Evolutionary conservation across 2,797 vertebrate genomes (phyloP).

Genomic region (Diplodus sargus): DNA sequence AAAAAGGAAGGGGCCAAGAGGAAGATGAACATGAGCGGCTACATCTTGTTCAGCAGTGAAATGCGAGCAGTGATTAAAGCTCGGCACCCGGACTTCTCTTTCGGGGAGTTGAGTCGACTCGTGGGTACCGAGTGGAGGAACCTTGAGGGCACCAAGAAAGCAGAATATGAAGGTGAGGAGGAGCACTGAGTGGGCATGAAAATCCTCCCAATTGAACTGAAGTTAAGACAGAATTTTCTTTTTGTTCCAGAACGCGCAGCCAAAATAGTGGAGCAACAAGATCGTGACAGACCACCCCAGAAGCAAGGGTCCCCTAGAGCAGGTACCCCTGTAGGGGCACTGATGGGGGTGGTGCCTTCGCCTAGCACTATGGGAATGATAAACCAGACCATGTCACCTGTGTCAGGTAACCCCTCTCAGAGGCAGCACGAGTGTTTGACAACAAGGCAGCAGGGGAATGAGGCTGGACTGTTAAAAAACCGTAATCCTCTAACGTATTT

Average conservation of each 20-base stretch:
- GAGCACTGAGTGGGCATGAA: not conserved
- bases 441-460: constrained; percentile 74
- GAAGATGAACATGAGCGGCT: constrained; percentile 99
- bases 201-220: not conserved
- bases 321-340: constrained; percentile 97
- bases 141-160: constrained; percentile 95
- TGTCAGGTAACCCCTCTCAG: constrained; percentile 94
- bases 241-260: constrained; percentile 94
- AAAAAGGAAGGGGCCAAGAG: constrained; percentile 99
- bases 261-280: constrained; percentile 99
- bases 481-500: constrained; percentile 39
- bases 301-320: constrained; percentile 96
- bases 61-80: constrained; percentile 99
- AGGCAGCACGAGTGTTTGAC: constrained; percentile 81
- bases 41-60: constrained; percentile 99
- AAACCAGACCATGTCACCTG: constrained; percentile 98
- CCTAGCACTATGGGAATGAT: constrained; percentile 99
- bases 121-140: constrained; percentile 99
- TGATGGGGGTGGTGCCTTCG: constrained; percentile 98
- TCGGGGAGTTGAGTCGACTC: constrained; percentile 97
- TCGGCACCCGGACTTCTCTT: constrained; percentile 97
- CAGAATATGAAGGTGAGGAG: constrained; percentile 96
- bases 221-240: constrained; percentile 18
- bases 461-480: constrained; percentile 72
- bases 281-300: constrained; percentile 95